A percentile compares a stretch with the other conserved stretches of the same genome.
Evolutionary conservation across 2,113 vertebrate genomes (phyloP).

Genomic region (Solea senegalensis): DNA sequence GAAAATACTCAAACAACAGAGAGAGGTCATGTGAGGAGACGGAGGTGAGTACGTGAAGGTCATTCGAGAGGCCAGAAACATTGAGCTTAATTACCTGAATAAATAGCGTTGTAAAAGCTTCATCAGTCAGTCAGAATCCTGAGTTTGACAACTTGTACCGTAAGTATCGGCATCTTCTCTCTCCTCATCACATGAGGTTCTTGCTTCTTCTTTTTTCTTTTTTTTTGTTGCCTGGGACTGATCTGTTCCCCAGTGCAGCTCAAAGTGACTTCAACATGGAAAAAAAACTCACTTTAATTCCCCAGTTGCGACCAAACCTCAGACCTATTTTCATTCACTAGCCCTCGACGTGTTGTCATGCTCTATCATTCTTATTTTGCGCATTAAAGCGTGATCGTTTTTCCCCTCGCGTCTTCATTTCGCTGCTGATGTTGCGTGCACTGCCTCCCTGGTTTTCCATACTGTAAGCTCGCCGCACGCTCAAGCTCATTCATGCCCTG

Average conservation of each 20-base stretch:
- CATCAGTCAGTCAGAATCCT: neutral
- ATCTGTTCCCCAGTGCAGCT: constrained; percentile 56
- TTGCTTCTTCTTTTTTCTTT: too few relatives aligned
- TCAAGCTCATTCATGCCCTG: constrained; percentile 1
- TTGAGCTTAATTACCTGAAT: neutral
- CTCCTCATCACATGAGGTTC: too few relatives aligned
- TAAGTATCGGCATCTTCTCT: neutral
- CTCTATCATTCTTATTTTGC: constrained; percentile 63
- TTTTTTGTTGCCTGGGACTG: constrained; percentile 23
- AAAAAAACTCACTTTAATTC: constrained; percentile 44
- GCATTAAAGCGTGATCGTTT: constrained; percentile 55
- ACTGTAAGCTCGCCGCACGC: constrained; percentile 4
- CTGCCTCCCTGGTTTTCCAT: constrained; percentile 44
- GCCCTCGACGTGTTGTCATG: constrained; percentile 56
- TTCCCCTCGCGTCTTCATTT: constrained; percentile 44
- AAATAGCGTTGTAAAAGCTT: neutral
- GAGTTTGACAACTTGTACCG: neutral
- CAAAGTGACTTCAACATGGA: constrained; percentile 42
- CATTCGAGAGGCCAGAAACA: neutral
- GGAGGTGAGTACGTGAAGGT: neutral
- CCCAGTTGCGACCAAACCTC: constrained; percentile 57
- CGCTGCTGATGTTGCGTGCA: constrained; percentile 31
- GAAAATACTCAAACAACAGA: too few relatives aligned
- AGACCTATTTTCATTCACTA: constrained; percentile 57
- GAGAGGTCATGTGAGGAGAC: too few relatives aligned